Evolutionary conservation across 2,113 vertebrate genomes (phyloP).

Genomic region (Pampusana beccarii): DNA sequence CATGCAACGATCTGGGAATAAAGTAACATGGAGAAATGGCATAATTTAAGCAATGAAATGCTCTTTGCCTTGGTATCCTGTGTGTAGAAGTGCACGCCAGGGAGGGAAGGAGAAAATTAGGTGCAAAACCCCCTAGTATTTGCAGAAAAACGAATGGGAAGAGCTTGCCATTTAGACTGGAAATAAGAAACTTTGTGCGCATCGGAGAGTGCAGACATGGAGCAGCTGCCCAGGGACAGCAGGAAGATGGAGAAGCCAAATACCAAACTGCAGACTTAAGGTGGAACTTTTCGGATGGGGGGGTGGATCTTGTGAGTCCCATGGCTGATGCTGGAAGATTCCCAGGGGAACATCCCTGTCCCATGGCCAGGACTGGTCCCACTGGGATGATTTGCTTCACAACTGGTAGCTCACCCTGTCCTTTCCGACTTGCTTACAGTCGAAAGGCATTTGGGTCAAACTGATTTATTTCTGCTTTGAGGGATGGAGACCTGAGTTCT

Average conservation of each 20-base stretch:
- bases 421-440: too few relatives aligned
- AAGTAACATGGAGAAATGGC: not conserved
- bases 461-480: rapidly evolving
- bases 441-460: not conserved
- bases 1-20: rapidly evolving
- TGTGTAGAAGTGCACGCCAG: rapidly evolving
- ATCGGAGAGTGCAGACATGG: not conserved
- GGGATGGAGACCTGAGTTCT: not conserved
- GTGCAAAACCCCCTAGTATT: too few relatives aligned
- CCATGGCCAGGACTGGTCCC: not conserved
- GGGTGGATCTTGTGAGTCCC: not conserved
- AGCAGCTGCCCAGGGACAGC: not conserved
- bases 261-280: not conserved
- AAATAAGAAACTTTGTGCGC: not conserved
- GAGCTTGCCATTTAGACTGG: not conserved
- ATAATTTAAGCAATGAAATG: not conserved
- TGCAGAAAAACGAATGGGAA: not conserved
- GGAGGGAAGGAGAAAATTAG: not conserved
- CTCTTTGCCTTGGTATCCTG: not conserved
- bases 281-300: not conserved
- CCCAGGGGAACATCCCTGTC: not conserved
- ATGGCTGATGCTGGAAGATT: rapidly evolving
- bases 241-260: not conserved
- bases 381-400: rapidly evolving
- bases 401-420: not conserved